A percentile compares a stretch with the other conserved stretches of the same genome.
Conservation (phyloP, 2,888 invertebrate species). For the Sinopyrophorus schimmeli region DNA sequence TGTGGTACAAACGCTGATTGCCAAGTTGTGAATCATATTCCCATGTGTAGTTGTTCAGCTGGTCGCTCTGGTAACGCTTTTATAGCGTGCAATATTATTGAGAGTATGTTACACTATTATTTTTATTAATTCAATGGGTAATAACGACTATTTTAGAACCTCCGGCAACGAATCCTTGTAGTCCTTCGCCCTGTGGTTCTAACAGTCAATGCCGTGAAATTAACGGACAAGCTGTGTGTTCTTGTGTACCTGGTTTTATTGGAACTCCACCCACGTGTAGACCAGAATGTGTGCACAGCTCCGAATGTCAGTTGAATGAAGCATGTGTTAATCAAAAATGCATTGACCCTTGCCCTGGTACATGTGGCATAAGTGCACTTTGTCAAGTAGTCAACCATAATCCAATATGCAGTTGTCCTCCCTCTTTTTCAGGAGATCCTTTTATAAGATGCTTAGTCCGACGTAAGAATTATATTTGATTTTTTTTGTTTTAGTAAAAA, state of each 20-base stretch:
- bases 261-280: constrained; percentile 61
- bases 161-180: constrained; percentile 62
- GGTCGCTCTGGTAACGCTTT: constrained; percentile 74
- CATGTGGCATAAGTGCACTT: constrained; percentile 62
- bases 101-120: constrained; percentile 45
- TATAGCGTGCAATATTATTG: constrained; percentile 59
- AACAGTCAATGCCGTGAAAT: constrained; percentile 56
- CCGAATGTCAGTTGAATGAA: constrained; percentile 56
- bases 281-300: constrained; percentile 58
- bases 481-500: background rate
- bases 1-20: constrained; percentile 75
- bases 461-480: constrained; percentile 46
- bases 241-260: constrained; percentile 56
- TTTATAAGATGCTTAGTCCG: constrained; percentile 73
- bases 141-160: constrained; percentile 20
- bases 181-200: constrained; percentile 70
- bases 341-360: constrained; percentile 59
- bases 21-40: constrained; percentile 72
- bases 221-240: constrained; percentile 65
- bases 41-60: constrained; percentile 71
- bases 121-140: background rate
- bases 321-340: constrained; percentile 60
- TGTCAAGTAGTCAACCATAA: constrained; percentile 73
- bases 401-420: constrained; percentile 68
- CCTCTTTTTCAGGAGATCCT: constrained; percentile 67